Conservation (phyloP, 2,888 invertebrate species). For the Muschampia staudingeri region DNA sequence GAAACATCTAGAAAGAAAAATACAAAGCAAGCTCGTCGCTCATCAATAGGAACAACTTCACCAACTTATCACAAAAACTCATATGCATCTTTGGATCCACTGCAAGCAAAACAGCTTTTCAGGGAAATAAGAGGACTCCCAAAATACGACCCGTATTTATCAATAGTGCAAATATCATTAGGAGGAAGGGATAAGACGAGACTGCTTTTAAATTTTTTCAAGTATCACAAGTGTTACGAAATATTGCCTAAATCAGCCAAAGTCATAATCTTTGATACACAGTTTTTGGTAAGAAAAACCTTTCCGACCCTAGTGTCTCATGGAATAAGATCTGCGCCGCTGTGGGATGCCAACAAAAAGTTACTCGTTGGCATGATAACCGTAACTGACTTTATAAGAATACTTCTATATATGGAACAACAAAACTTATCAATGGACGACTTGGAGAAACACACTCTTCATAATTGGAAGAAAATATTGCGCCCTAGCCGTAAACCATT, state of each 20-base stretch:
- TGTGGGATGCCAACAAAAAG: constrained; percentile 88
- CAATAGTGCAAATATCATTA: constrained; percentile 89
- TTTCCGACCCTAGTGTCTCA: constrained; percentile 89
- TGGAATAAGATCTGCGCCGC: constrained; percentile 87
- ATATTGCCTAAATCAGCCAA: constrained; percentile 89
- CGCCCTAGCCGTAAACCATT: constrained; percentile 83
- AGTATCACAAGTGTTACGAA: constrained; percentile 89
- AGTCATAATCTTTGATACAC: constrained; percentile 89
- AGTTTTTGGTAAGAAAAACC: constrained; percentile 87
- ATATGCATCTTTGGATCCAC: constrained; percentile 87
- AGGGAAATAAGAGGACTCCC: constrained; percentile 88
- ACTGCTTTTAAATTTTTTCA: constrained; percentile 87
- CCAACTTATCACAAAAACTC: constrained; percentile 90
- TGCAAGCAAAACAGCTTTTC: constrained; percentile 87
- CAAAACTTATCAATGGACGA: constrained; percentile 87
- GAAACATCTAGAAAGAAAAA: constrained; percentile 85
- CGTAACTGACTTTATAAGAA: constrained; percentile 88
- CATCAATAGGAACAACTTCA: constrained; percentile 88
- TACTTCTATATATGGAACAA: constrained; percentile 83
- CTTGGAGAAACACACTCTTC: constrained; percentile 86
- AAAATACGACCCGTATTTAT: constrained; percentile 88
- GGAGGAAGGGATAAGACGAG: constrained; percentile 89
- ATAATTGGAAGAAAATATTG: constrained; percentile 87
- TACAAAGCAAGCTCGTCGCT: constrained; percentile 82
- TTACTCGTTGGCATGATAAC: constrained; percentile 88